Percentiles rank a stretch among this genome's conserved stretches.
phyloP scores from a whole-genome alignment of 2,797 vertebrate genomes.

The Neosalanx taihuensis region DNA sequence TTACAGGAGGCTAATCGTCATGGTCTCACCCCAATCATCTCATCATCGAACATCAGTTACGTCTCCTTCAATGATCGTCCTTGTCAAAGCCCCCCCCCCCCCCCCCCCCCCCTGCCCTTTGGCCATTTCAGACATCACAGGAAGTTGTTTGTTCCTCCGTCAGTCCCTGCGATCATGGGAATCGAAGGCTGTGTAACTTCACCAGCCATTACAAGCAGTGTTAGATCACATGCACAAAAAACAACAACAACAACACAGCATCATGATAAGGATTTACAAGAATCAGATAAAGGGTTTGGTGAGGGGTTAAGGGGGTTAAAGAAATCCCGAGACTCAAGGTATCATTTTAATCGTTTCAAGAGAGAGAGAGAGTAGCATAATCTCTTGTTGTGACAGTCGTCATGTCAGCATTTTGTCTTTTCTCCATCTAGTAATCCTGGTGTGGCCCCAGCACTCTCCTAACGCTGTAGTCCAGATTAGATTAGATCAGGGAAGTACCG shows the following conservation, averaged over 20 bases:
- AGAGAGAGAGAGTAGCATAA: constrained; percentile 37
- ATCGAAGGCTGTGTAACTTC: too few relatives aligned
- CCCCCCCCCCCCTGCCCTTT: background rate
- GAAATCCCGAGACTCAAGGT: constrained; percentile 54
- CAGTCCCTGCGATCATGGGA: background rate
- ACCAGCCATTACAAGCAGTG: too few relatives aligned
- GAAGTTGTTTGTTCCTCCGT: background rate
- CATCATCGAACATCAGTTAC: constrained; percentile 64
- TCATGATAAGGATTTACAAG: background rate
- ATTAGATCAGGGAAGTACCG: background rate
- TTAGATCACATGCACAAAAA: background rate
- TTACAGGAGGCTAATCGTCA: constrained; percentile 69
- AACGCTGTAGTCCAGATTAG: constrained; percentile 19
- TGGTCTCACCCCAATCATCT: constrained; percentile 64
- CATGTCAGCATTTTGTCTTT: constrained; percentile 57
- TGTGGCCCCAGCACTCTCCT: constrained; percentile 8
- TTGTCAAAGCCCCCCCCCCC: constrained; percentile 12
- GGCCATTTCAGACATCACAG: too few relatives aligned
- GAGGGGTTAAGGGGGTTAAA: constrained; percentile 36
- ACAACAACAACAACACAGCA: background rate
- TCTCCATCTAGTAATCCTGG: constrained; percentile 46
- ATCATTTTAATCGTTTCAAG: constrained; percentile 72
- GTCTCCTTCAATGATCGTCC: constrained; percentile 63
- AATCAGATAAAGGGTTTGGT: background rate
- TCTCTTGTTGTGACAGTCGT: constrained; percentile 68